Percentiles rank a stretch among this genome's conserved stretches.
Evolutionary conservation across 1,140 invertebrate species (phyloP).

Genomic region (Lasioglossum baleicum): DNA sequence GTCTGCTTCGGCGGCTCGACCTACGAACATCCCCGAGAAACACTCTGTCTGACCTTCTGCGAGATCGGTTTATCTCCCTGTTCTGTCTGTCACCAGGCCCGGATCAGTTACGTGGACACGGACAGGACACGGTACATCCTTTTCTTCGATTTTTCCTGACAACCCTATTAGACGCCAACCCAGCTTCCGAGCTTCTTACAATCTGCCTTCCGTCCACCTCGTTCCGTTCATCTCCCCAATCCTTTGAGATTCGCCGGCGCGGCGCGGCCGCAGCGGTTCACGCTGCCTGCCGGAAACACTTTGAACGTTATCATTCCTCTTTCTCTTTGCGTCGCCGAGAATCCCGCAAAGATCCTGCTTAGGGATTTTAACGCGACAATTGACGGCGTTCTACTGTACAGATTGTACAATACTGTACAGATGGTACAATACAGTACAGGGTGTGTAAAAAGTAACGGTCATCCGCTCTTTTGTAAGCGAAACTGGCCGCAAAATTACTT

Average conservation of each 20-base stretch:
- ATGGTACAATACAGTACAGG: no score
- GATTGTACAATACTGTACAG: no score
- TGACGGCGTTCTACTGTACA: not conserved
- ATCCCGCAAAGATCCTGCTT: not conserved
- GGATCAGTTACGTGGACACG: slow-evolving; percentile 1
- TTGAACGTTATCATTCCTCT: slow-evolving; percentile 3
- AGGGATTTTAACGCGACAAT: not conserved
- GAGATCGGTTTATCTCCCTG: slow-evolving; percentile 20
- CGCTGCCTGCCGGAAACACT: not conserved
- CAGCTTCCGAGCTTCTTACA: not conserved
- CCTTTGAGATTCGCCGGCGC: not conserved
- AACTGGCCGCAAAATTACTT: no score
- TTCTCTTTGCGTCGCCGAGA: not conserved
- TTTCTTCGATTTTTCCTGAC: slow-evolving; percentile 12
- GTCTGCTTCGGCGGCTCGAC: not conserved
- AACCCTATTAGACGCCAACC: not conserved
- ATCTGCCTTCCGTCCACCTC: not conserved
- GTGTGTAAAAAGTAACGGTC: no score
- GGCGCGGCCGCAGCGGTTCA: not conserved
- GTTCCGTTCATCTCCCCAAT: not conserved
- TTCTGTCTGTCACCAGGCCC: slow-evolving; percentile 10
- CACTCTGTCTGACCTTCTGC: slow-evolving; percentile 6
- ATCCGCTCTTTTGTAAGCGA: no score
- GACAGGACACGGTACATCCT: not conserved
- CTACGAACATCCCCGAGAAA: not conserved